These are phyloP conservation scores for Eulithis prunata DNA, from an alignment of 2,888 invertebrate species.

Conservation along the genomic window DNA sequence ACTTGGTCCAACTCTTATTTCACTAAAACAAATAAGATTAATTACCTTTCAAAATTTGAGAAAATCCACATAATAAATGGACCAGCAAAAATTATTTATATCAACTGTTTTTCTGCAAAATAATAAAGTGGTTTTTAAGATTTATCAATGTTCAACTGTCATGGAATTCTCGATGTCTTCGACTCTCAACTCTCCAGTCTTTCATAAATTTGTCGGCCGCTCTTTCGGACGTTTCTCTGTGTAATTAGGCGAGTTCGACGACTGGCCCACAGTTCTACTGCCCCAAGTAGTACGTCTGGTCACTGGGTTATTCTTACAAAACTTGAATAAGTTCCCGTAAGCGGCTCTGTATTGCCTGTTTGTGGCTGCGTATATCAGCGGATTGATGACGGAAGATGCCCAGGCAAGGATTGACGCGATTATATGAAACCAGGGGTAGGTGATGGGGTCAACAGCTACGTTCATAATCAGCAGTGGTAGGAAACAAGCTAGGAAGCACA, in stretches of 20 bases:
- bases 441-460: conserved; percentile 91
- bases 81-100: background rate
- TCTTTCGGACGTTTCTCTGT: conserved; percentile 71
- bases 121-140: too few species aligned
- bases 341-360: conserved; percentile 91
- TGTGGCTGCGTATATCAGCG: conserved; percentile 95
- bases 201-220: conserved; percentile 75
- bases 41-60: background rate
- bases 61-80: conserved; percentile 1
- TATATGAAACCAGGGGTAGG: conserved; percentile 89
- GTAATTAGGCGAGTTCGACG: conserved; percentile 77
- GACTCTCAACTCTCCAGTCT: background rate
- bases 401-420: conserved; percentile 94
- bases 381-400: conserved; percentile 95
- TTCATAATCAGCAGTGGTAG: conserved; percentile 95
- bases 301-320: conserved; percentile 71
- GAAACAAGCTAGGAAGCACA: conserved; percentile 94
- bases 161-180: too few species aligned
- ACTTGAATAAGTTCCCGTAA: conserved; percentile 81
- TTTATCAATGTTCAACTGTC: too few species aligned
- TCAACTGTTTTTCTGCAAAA: too few species aligned
- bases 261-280: conserved; percentile 75
- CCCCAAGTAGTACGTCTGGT: conserved; percentile 74
- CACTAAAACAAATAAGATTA: background rate
- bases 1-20: conserved; percentile 12